Evolutionary conservation across 2,888 invertebrate genomes (phyloP), one percentile per base, ranked within the genome.

Genomic region (Synergus japonicus): DNA sequence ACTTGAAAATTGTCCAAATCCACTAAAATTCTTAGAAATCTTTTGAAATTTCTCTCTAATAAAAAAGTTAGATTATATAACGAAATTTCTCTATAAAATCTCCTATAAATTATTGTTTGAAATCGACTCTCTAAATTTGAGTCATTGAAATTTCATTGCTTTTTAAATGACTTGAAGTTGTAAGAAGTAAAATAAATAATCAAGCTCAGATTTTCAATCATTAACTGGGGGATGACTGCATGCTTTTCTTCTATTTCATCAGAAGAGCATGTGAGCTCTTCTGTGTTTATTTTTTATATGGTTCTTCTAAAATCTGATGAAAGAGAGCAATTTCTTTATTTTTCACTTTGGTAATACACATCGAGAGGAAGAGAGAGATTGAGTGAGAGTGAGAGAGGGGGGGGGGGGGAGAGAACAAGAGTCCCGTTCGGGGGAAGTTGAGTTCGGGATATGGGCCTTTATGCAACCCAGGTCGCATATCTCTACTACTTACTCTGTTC

Each of bases 381-480:
- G 22, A 3, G 15, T 8, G 49, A 22, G 46, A 67, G 44, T 4
- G 37, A 0, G 22, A 2, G 69, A 37, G 18, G 43, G 29, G 2
- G 15, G 8, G 37, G 15, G 46, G 46, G 43, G 22, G 69, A 2
- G 22, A 2, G 69, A 49, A 37, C 37, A 69, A 49, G 29, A 49
- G 49, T 29, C 49, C 13, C 46, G 22, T 49, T 22, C 44, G 73
- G 49, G 46, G 29, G 73, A 54, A 37, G 37, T 46, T 73, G 49
- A 49, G 49, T 60, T 60, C 22, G 60, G 29, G 73, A 73, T 73
- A 49, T 54, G 37, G 49, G 49, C 29, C 37, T 69, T 73, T 37
- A 73, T 73, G 49, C 73, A 73, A 73, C 49, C 49, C 73, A 46
- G 49, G 29, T 73, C 49, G n/a, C 73, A n/a, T 73, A 73, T 73